These are phyloP conservation scores for Craseonycteris thonglongyai DNA, from an alignment of 2,113 vertebrate species.

Conservation along the genomic window DNA sequence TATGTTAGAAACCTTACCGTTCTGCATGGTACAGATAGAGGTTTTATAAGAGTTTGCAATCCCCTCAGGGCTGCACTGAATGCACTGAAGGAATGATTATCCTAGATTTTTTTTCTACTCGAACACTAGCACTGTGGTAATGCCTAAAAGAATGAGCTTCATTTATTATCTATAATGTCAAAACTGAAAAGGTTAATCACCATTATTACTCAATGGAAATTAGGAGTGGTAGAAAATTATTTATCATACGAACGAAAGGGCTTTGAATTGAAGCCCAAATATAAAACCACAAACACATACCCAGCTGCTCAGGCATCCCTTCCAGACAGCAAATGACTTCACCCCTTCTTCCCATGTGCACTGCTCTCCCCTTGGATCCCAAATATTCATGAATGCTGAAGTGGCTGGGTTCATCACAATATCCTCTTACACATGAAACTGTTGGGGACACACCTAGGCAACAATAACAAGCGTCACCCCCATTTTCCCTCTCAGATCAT, in stretches of 20 bases:
- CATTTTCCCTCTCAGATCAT: background rate
- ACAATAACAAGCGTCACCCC: background rate
- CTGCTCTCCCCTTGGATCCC: background rate
- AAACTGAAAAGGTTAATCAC: conserved; percentile 74
- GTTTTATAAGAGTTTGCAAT: background rate
- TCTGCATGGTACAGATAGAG: background rate
- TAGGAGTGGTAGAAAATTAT: conserved; percentile 51
- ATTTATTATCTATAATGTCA: conserved; percentile 69
- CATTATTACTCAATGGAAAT: conserved; percentile 64
- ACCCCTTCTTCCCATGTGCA: background rate
- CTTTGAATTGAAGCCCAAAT: conserved; percentile 3
- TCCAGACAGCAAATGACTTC: background rate
- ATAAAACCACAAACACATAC: background rate
- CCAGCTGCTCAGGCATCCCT: background rate
- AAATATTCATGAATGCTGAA: background rate
- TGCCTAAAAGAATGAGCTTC: conserved; percentile 33
- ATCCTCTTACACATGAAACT: background rate
- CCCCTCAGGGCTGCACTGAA: background rate
- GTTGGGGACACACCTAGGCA: background rate
- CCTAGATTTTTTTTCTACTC: background rate
- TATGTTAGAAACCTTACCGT: background rate
- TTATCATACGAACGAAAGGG: conserved; percentile 25
- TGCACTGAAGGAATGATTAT: conserved; percentile 20
- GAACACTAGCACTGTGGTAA: conserved; percentile 17
- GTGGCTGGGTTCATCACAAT: background rate